Percentiles rank a stretch among this genome's conserved stretches.
Evolutionary conservation across 2,797 vertebrate species (phyloP).

Genomic region (Hyperoplus lanceolatus): DNA sequence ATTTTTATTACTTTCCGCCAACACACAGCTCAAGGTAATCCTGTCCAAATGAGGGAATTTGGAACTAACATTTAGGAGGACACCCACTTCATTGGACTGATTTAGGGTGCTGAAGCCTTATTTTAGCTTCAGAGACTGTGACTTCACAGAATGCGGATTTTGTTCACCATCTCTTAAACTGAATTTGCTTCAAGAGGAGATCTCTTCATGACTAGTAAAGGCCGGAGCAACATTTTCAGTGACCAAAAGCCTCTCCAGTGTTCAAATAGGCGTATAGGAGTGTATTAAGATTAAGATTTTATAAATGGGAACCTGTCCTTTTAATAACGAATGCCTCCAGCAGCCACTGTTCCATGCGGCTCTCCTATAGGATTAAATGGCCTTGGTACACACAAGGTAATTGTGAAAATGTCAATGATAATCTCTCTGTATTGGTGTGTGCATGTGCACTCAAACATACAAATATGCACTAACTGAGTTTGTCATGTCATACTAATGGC

Average conservation of each 20-base stretch:
- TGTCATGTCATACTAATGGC: conserved; percentile 69
- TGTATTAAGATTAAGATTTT: not conserved
- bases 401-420: conserved; percentile 33
- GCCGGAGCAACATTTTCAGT: not conserved
- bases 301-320: not conserved
- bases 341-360: conserved; percentile 14
- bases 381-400: conserved; percentile 31
- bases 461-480: conserved; percentile 39
- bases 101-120: not conserved
- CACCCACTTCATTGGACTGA: not conserved
- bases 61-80: not conserved
- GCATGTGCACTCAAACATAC: conserved; percentile 36
- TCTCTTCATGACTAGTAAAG: not conserved
- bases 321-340: conserved; percentile 21
- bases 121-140: not conserved
- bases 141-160: not conserved
- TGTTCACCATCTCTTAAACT: not conserved
- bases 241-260: not conserved
- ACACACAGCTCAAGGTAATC: not conserved
- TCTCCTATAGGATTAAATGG: conserved; percentile 20
- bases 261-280: not conserved
- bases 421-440: conserved; percentile 29
- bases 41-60: not conserved
- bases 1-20: not conserved
- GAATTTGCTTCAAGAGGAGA: not conserved